Conservation (phyloP, 1,140 invertebrate genomes). For the Pectinophora gossypiella region DNA sequence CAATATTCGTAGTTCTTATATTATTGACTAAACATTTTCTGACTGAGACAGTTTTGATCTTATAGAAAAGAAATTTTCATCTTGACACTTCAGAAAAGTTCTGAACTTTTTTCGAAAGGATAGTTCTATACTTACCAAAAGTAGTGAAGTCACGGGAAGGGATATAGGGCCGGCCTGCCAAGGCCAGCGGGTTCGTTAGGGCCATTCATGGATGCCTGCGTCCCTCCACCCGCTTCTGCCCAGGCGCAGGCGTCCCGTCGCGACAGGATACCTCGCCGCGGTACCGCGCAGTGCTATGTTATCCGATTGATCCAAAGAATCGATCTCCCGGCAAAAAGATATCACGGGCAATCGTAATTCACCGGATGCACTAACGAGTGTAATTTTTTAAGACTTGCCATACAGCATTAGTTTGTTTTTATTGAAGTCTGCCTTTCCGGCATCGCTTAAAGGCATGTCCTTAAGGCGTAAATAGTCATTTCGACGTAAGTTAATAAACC, state of each 20-base stretch:
- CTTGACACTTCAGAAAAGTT: too few species aligned
- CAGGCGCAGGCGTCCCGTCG: constrained; percentile 18
- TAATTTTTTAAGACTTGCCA: constrained; percentile 53
- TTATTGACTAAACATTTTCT: too few species aligned
- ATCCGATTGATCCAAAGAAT: constrained; percentile 51
- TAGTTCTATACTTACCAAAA: too few species aligned
- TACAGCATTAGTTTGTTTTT: constrained; percentile 55
- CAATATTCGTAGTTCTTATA: too few species aligned
- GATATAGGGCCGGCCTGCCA: constrained; percentile 43
- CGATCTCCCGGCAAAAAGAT: constrained; percentile 48
- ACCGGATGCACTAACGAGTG: constrained; percentile 72
- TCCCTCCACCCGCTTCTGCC: constrained; percentile 22
- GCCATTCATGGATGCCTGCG: constrained; percentile 66
- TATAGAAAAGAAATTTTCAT: too few species aligned
- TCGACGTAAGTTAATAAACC: too few species aligned
- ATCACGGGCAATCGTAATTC: constrained; percentile 59
- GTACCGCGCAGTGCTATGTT: constrained; percentile 39
- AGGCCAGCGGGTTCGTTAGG: constrained; percentile 69
- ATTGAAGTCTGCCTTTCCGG: constrained; percentile 42
- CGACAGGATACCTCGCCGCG: constrained; percentile 56
- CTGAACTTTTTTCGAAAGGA: too few species aligned
- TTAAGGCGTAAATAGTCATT: background rate
- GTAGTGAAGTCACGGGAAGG: constrained; percentile 14
- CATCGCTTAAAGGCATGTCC: constrained; percentile 26
- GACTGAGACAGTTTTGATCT: too few species aligned